Base-by-base conservation (phyloP, 2,888 invertebrate species). In the Clanis bilineata region DNA sequence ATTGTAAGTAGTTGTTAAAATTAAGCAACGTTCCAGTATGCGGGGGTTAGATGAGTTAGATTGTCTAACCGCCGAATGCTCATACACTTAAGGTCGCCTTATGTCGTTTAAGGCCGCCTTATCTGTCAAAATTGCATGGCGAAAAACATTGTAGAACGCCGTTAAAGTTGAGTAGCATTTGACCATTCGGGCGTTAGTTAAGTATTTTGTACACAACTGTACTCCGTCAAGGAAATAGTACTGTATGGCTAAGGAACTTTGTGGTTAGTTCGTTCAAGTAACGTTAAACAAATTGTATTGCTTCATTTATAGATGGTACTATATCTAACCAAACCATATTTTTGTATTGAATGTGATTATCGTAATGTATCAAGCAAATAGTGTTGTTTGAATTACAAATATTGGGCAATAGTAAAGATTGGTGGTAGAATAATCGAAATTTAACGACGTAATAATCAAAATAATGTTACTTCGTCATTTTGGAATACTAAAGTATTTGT, bases 271-370 rank as follows among this genome's bases (percentile, higher is more conserved):
- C 68, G 68, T 64, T 67, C 61, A 64, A 71, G 69, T 76, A 72
- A 72, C 64, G 68, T 63, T 72, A 70, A 70, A 71, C 68, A 69
- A 71, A 79, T 80, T 79, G 72, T 79, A 82, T 83, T 80, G 80
- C 76, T 77, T 76, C 73, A 79, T 82, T 76, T 73, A 71, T 73
- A 64, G 60, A 51, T 36, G 62, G 63, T 51, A 18, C 5, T 18
- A 51, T 51, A 28, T 51, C 47, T 28, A 51, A 51, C 47, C 32
- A 18, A 28, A 47, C 21, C 1, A 63, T 65, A 64, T 63, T 64
- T 64, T 64, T 39, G 10, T 59, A 59, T 51, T 55, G 36, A 32
- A 64, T 63, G 58, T 51, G 60, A 64, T 67, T 62, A 64, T 58
- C 56, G 44, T 54, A 57, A 59, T 61, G 64, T 51, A 51, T 51